These are phyloP conservation scores for Diogma glabrata DNA, from an alignment of 2,888 invertebrate genomes.

Conservation along the genomic window DNA sequence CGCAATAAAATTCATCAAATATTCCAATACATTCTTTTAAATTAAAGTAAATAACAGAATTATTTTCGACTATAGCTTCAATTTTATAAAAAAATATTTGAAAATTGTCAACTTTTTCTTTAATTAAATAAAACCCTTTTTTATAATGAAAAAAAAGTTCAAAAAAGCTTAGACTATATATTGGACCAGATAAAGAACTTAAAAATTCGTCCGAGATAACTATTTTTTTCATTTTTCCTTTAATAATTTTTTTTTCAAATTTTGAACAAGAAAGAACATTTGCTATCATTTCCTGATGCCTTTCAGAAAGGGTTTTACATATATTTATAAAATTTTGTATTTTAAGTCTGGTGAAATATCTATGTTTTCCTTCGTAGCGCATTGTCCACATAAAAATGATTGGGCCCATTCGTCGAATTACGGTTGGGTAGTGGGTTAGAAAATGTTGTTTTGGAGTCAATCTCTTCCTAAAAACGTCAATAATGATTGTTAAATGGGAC, in stretches of 20 bases:
- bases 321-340: neutral
- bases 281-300: neutral
- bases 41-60: no score
- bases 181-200: neutral
- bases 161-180: neutral
- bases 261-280: neutral
- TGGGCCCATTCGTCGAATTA: conserved; percentile 17
- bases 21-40: no score
- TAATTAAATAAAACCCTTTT: neutral
- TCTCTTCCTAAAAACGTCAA: neutral
- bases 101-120: neutral
- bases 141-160: neutral
- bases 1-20: neutral
- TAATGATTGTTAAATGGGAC: neutral
- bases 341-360: neutral
- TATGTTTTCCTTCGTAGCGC: conserved; percentile 20
- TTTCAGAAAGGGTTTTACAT: neutral
- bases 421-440: conserved; percentile 17
- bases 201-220: neutral
- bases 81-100: no score
- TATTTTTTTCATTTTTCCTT: neutral
- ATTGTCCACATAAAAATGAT: conserved; percentile 17
- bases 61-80: no score
- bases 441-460: conserved; percentile 18
- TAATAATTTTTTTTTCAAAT: neutral